Evolutionary conservation across 2,797 vertebrate genomes (phyloP), one percentile per base, ranked within the genome.

Genomic region (Monodelphis domestica): DNA sequence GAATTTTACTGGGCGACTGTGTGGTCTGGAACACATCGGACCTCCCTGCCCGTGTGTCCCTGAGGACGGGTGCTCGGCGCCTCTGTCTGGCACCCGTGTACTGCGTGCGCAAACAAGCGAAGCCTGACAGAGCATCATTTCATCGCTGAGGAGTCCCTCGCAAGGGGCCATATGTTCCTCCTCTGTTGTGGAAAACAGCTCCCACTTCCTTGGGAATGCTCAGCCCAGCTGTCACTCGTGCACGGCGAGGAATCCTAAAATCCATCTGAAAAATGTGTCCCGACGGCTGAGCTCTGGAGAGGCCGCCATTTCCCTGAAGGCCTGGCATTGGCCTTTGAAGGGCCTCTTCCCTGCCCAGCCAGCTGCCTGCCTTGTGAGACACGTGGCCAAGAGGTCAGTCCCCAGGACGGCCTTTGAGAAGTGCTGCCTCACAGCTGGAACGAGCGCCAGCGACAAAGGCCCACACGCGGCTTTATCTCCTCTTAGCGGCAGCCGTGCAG

Each of bases 251-350:
- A 94, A 97, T 97, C 96, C 93, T 53, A 96, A 92, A 92, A 45
- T 26, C 93, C 92, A 57, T 87, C 96, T 89, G 92, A 97, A 97
- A 92, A 94, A 94, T 30, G 95, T 94, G 89, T 95, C 96, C 96
- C 93, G 97, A 97, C 38, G 93, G 93, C 95, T 97, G 96, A 98
- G 88, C 91, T 94, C 50, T 91, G 84, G 45, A 97, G 93, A 95
- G 93, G 57, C 51, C 52, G 3, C 1, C 91, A 96, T 97, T 97
- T 97, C 96, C 94, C 95, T 59, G 90, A 95, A 98, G 95, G 90
- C 93, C 94, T 96, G 95, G 91, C 93, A 90, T 29, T 91, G 96
- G 94, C 26, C 95, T 98, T 98, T 98, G 97, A 98, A 98, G 96
- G 91, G 0, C 89, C 91, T 97, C 98, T 95, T 89, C 90, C 97